Evolutionary conservation across 1,140 invertebrate genomes (phyloP).

Genomic region (Goniozus legneri): DNA sequence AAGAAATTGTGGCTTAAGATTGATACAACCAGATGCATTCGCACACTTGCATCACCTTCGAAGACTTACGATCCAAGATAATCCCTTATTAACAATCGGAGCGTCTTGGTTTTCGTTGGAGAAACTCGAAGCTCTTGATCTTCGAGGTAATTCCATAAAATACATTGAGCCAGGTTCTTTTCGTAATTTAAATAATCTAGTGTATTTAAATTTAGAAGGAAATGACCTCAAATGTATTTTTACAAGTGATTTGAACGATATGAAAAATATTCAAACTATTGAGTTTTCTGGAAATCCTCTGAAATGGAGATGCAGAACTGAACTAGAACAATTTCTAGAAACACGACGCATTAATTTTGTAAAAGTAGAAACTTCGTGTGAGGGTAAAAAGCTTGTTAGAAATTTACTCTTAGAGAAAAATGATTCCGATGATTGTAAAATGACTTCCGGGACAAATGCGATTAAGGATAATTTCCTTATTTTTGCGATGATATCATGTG

Average conservation of each 20-base stretch:
- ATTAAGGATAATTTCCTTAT: background rate
- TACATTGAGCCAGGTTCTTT: conserved; percentile 32
- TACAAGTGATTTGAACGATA: conserved; percentile 24
- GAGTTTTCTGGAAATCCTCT: conserved; percentile 33
- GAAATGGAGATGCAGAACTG: conserved; percentile 36
- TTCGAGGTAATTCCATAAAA: conserved; percentile 30
- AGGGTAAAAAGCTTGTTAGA: conserved; percentile 27
- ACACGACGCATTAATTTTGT: conserved; percentile 28
- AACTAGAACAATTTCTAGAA: conserved; percentile 32
- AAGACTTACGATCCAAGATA: conserved; percentile 28
- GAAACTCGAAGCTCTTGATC: conserved; percentile 24
- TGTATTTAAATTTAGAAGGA: conserved; percentile 32
- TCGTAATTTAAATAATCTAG: conserved; percentile 16
- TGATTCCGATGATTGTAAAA: conserved; percentile 16
- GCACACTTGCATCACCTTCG: conserved; percentile 16
- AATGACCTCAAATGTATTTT: conserved; percentile 35
- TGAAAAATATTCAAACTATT: conserved; percentile 23
- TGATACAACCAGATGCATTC: conserved; percentile 26
- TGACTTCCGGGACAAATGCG: background rate
- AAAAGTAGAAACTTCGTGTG: conserved; percentile 29
- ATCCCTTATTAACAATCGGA: conserved; percentile 23
- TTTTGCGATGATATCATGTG: background rate
- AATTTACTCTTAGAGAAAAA: conserved; percentile 25
- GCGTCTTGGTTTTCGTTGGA: conserved; percentile 24
- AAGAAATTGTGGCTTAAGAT: conserved; percentile 25